Percentiles rank a stretch among this genome's conserved stretches.
Evolutionary conservation across 2,888 invertebrate species (phyloP).

Genomic region (Drosophila colorata): DNA sequence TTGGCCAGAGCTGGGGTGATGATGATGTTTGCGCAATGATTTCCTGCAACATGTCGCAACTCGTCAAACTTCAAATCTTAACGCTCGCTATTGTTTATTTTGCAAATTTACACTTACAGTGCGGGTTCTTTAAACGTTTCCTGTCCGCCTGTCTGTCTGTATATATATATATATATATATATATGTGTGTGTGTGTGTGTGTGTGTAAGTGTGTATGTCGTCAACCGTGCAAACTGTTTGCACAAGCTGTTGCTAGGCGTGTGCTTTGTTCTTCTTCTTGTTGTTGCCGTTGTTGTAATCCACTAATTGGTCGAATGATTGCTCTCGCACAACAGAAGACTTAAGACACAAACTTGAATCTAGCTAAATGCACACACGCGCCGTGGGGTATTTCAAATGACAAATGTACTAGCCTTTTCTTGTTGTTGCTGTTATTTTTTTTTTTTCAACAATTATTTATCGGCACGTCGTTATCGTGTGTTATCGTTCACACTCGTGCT

Average conservation of each 20-base stretch:
- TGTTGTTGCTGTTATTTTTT: background rate
- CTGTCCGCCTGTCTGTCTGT: slow-evolving; percentile 21
- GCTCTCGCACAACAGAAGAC: slow-evolving; percentile 73
- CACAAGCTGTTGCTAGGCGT: slow-evolving; percentile 32
- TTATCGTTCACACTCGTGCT: slow-evolving; percentile 34
- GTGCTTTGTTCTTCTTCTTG: slow-evolving; percentile 17
- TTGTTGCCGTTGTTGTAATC: slow-evolving; percentile 34
- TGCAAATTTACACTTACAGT: slow-evolving; percentile 75
- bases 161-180: no score
- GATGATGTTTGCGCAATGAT: slow-evolving; percentile 48
- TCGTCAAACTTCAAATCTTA: slow-evolving; percentile 62
- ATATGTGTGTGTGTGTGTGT: slow-evolving; percentile 16
- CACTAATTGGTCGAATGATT: slow-evolving; percentile 45
- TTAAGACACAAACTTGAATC: slow-evolving; percentile 71
- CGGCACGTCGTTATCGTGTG: slow-evolving; percentile 34
- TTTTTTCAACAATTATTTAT: slow-evolving; percentile 7
- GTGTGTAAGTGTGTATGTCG: slow-evolving; percentile 31
- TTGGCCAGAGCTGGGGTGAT: slow-evolving; percentile 15
- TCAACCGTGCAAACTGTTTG: slow-evolving; percentile 50
- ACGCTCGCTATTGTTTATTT: slow-evolving; percentile 55
- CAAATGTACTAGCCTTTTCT: slow-evolving; percentile 23
- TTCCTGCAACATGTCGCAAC: slow-evolving; percentile 56
- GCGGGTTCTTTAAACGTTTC: slow-evolving; percentile 56
- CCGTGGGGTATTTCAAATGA: slow-evolving; percentile 9
- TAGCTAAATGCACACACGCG: slow-evolving; percentile 29